Evolutionary conservation across 1,140 invertebrate species (phyloP).

Genomic region (Eciton burchellii): DNA sequence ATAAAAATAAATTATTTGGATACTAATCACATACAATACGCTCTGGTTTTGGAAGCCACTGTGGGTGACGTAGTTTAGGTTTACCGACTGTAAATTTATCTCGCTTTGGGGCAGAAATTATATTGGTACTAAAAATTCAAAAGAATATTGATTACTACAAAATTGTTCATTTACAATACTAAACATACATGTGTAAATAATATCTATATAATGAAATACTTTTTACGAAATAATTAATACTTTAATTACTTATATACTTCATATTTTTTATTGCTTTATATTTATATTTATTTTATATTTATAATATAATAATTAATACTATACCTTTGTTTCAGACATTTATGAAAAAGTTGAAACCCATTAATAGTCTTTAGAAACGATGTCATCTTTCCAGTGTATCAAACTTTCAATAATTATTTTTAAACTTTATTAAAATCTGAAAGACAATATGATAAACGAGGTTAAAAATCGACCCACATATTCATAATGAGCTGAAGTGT

Average conservation of each 20-base stretch:
- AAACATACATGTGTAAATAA: background rate
- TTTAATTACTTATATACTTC: background rate
- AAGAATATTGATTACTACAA: conserved; percentile 27
- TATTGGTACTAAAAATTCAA: conserved; percentile 63
- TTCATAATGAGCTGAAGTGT: too few relatives aligned
- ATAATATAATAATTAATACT: background rate
- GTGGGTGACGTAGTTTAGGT: conserved; percentile 86
- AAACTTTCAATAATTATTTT: background rate
- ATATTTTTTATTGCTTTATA: background rate
- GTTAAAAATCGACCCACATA: too few relatives aligned
- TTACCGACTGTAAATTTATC: conserved; percentile 22
- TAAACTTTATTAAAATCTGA: too few relatives aligned
- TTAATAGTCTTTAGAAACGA: conserved; percentile 71
- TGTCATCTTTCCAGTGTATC: conserved; percentile 71
- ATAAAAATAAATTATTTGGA: conserved; percentile 38
- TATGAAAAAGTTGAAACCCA: conserved; percentile 68
- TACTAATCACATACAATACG: conserved; percentile 82
- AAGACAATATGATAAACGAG: too few relatives aligned
- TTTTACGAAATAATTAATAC: background rate
- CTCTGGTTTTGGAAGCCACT: conserved; percentile 86
- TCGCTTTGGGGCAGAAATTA: conserved; percentile 52
- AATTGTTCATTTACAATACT: background rate
- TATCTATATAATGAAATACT: background rate
- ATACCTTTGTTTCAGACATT: conserved; percentile 77
- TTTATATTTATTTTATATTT: background rate